These are phyloP conservation scores for Ascidia mentula DNA, from an alignment of 23 tunicate genomes.

Conservation along the genomic window DNA sequence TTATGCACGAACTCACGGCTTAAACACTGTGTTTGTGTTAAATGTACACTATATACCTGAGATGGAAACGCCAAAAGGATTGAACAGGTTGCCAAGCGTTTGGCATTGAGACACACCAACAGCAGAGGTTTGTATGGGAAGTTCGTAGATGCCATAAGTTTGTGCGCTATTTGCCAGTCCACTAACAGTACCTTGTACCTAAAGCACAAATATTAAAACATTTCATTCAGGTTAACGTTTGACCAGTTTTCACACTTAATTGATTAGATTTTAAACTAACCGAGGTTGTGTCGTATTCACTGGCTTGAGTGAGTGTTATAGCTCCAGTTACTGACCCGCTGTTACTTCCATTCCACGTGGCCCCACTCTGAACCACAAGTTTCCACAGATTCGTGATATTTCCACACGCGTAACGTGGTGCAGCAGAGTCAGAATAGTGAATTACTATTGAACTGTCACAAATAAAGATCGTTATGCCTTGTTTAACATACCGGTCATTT, in stretches of 20 bases:
- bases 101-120: conserved; percentile 21
- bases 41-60: no score
- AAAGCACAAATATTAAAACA: no score
- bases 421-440: conserved; percentile 38
- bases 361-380: conserved; percentile 4
- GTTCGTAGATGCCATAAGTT: conserved; percentile 54
- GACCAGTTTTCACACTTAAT: no score
- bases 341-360: conserved; percentile 38
- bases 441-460: conserved; percentile 57
- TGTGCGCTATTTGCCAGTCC: conserved; percentile 26
- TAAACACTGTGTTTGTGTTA: no score
- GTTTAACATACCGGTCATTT: no score
- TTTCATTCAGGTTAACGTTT: no score
- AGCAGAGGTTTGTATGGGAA: conserved; percentile 24
- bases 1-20: no score
- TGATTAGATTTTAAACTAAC: conserved; percentile 20
- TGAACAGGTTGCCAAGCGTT: conserved; percentile 33
- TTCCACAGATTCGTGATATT: conserved; percentile 60
- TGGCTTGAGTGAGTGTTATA: conserved; percentile 37
- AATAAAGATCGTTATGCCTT: no score
- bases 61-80: conserved; percentile 34
- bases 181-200: conserved; percentile 12
- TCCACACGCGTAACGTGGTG: conserved; percentile 76
- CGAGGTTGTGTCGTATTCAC: conserved; percentile 48
- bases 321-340: conserved; percentile 50